Conservation (phyloP, 2,113 vertebrate genomes). For the human (Homo sapiens) region DNA sequence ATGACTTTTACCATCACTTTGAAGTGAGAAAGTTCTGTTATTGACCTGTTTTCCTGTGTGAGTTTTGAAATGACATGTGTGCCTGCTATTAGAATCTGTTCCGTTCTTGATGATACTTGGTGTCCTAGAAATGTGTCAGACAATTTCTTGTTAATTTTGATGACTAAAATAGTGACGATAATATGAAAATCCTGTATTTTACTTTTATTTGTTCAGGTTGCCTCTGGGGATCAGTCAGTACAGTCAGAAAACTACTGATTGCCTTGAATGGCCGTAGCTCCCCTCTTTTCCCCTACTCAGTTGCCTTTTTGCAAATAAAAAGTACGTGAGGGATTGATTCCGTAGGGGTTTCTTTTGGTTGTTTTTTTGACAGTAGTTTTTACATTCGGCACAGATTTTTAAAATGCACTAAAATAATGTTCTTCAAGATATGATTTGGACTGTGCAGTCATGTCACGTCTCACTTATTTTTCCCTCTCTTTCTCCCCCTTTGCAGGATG, state of each 20-base stretch:
- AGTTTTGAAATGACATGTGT: not conserved
- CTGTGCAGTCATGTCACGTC: not conserved
- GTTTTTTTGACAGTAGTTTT: not conserved
- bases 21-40: not conserved
- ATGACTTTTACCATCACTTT: not conserved
- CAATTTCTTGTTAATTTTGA: not conserved
- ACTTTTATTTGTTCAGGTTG: not conserved
- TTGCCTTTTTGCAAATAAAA: not conserved
- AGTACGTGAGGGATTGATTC: not conserved
- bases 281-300: accelerated
- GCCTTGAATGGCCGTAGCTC: not conserved
- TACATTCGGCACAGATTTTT: conserved; percentile 17
- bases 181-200: not conserved
- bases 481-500: conserved; percentile 85
- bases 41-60: not conserved
- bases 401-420: not conserved
- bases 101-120: not conserved
- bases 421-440: not conserved
- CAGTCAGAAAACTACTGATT: not conserved
- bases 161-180: not conserved
- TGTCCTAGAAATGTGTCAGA: not conserved
- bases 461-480: not conserved
- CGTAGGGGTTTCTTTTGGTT: not conserved
- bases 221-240: not conserved
- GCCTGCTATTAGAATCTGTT: not conserved